Base-by-base conservation (phyloP, 2,113 vertebrate species). In the Sorex fumeus region DNA sequence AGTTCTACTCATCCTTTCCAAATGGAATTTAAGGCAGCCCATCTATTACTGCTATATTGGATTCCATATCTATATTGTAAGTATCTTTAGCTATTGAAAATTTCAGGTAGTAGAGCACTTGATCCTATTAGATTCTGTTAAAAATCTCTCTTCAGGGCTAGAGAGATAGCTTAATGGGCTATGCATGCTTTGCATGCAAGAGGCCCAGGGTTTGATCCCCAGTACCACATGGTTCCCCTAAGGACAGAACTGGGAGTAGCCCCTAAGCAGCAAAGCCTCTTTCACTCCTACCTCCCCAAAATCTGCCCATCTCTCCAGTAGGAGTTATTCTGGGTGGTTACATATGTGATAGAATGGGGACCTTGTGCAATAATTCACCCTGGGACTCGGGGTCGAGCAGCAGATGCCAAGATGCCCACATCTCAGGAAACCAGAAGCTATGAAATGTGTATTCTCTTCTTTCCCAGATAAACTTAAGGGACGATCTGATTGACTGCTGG, bases 21-120 rank as follows among this genome's bases (percentile, higher is more conserved):
- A 90, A 72, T 19, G 34, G 16, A 77, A 87, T 90, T 87, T 90
- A 70, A 72, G n/a, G 40, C 8, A 86, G 10, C 27, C 13, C 72
- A 80, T 32, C 50, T 27, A 0, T n/a, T n/a, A n/a, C n/a, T n/a
- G n/a, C n/a, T n/a, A 50, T 85, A 53, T 85, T 81, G 84, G 79
- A 71, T 23, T 60, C 57, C 13, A 82, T 6, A 43, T 10, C 8
- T 71, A 21, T 32, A 60, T 71, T 19, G 18, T 3, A 83, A 40
- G 2, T 53, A n/a, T 1, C 27, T 67, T 77, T 77, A 16, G 57
- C 62, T 85, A 43, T 34, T 28, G 6, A 19, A 45, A 57, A 45
- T 19, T 72, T 89, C 50, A 36, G 21, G 53, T 32, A 32, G 11
- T 28, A 13, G 6, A 69, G 32, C 34, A 40, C 10, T 93, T 72